Percentiles rank a stretch among this genome's conserved stretches.
phyloP scores from a whole-genome alignment of 2,113 vertebrate species.

The Clinocottus analis region DNA sequence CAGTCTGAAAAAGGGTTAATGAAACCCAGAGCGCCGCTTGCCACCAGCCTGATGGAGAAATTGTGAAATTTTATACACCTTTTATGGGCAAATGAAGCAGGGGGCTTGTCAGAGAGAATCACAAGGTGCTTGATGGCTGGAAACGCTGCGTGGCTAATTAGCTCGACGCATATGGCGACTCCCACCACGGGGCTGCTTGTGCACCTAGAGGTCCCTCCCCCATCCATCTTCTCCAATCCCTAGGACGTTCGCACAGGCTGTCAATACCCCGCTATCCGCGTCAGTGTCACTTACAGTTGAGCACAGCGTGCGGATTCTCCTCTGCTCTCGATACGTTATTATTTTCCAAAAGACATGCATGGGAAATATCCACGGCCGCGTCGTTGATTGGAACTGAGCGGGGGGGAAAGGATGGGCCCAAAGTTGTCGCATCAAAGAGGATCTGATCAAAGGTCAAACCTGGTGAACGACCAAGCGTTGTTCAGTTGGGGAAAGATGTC shows the following conservation, averaged over 20 bases:
- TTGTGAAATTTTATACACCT: constrained; percentile 68
- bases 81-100: constrained; percentile 50
- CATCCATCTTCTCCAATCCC: constrained; percentile 11
- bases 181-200: constrained; percentile 22
- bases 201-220: constrained; percentile 3
- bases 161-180: constrained; percentile 29
- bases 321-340: neutral
- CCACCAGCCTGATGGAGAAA: constrained; percentile 54
- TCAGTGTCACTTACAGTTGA: constrained; percentile 41
- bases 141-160: constrained; percentile 58
- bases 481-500: constrained; percentile 21
- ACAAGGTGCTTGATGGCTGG: constrained; percentile 45
- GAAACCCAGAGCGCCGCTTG: constrained; percentile 12
- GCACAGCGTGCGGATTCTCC: neutral
- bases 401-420: constrained; percentile 37
- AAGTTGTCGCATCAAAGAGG: constrained; percentile 35
- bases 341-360: constrained; percentile 1
- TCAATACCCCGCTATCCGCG: constrained; percentile 24
- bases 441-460: constrained; percentile 38
- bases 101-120: constrained; percentile 56
- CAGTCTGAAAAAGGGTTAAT: constrained; percentile 6
- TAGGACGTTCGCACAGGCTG: constrained; percentile 30
- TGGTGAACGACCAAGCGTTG: constrained; percentile 22
- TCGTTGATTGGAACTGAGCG: constrained; percentile 12
- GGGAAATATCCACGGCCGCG: constrained; percentile 10